Percentiles rank a stretch among this genome's conserved stretches.
Evolutionary conservation across 92 coral and sea anemone genomes (phyloP).

Genomic region (Zoanthus sansibaricus): DNA sequence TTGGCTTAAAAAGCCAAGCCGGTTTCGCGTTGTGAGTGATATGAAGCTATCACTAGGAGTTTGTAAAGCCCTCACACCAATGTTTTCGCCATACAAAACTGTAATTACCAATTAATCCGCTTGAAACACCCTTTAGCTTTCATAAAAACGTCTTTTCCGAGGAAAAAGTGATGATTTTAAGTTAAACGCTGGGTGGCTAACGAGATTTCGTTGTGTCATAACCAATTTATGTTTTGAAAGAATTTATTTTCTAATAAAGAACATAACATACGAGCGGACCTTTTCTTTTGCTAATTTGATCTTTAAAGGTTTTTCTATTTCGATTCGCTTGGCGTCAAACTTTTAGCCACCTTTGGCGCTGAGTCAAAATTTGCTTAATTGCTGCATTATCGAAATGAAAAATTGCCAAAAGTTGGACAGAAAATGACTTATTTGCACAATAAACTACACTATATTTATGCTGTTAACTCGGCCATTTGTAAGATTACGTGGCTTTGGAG

Average conservation of each 20-base stretch:
- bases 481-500: constrained; percentile 44
- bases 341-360: constrained; percentile 36
- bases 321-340: constrained; percentile 31
- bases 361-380: constrained; percentile 26
- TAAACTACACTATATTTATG: constrained; percentile 10
- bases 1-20: constrained; percentile 38
- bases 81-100: constrained; percentile 38
- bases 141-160: constrained; percentile 33
- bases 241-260: constrained; percentile 25
- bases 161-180: constrained; percentile 38
- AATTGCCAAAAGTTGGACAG: constrained; percentile 7
- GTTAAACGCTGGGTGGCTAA: constrained; percentile 23
- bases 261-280: not conserved
- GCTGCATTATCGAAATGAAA: constrained; percentile 10
- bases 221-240: constrained; percentile 35
- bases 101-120: constrained; percentile 48
- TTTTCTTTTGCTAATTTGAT: constrained; percentile 44
- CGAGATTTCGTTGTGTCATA: constrained; percentile 36
- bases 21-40: constrained; percentile 23
- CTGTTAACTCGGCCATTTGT: constrained; percentile 41
- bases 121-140: constrained; percentile 37
- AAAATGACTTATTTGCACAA: constrained; percentile 47
- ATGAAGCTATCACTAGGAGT: constrained; percentile 15
- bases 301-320: constrained; percentile 32
- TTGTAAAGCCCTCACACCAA: not conserved